These are phyloP conservation scores for Mergus octosetaceus DNA, from an alignment of 2,797 vertebrate genomes.

Conservation along the genomic window DNA sequence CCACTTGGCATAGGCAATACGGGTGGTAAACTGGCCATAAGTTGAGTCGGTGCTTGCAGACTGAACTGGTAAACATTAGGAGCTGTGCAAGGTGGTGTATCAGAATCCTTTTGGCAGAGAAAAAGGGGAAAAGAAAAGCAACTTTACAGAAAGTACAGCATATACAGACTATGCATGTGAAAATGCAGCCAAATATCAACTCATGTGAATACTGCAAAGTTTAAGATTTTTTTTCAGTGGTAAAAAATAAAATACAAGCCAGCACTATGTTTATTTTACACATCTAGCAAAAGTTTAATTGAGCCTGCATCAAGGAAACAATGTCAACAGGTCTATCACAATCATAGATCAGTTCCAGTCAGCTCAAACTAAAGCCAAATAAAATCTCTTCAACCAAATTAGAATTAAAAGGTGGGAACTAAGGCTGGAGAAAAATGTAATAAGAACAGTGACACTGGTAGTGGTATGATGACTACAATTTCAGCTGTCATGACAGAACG, in stretches of 20 bases:
- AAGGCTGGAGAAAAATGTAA: background rate
- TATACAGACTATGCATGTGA: constrained; percentile 51
- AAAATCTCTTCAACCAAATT: background rate
- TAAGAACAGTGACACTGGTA: background rate
- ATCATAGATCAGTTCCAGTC: background rate
- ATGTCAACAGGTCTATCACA: background rate
- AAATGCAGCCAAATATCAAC: constrained; percentile 49
- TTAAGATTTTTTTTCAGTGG: background rate
- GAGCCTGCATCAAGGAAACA: background rate
- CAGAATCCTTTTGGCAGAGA: constrained; percentile 88
- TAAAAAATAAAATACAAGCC: background rate
- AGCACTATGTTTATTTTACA: background rate
- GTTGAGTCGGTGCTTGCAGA: constrained; percentile 82
- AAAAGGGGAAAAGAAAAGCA: constrained; percentile 57
- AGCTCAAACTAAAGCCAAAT: background rate
- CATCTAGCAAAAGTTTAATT: background rate
- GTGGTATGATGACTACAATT: background rate
- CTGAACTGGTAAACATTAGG: constrained; percentile 85
- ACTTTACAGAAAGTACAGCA: constrained; percentile 36
- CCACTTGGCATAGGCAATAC: constrained; percentile 83
- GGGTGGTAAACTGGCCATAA: constrained; percentile 82
- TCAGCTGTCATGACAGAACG: background rate
- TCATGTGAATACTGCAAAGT: background rate
- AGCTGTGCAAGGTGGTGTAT: constrained; percentile 86
- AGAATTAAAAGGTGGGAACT: background rate